Evolutionary conservation across 2,113 vertebrate genomes (phyloP), one percentile per base, ranked within the genome.

Genomic region (Psettodes erumei): DNA sequence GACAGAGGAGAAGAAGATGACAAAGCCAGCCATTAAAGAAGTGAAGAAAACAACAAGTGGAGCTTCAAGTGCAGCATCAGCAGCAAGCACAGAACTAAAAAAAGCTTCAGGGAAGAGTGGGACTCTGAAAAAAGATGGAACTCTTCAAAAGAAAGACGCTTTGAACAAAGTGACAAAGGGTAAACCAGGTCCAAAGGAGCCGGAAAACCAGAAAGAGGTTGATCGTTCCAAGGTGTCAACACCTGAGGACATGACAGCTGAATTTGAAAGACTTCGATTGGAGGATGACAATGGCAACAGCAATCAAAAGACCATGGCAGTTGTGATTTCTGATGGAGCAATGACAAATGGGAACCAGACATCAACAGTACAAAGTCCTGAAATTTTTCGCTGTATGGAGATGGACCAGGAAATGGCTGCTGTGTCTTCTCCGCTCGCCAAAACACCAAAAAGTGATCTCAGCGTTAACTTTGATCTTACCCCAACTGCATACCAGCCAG

Each of bases 381-480:
- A 95, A 25, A 88, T 66, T 4, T 78, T 89, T 61, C 87, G 65
- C n/a, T 69, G 63, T 12, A 7, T 25, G 42, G 86, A 2, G 6
- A 15, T 4, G 0, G 56, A 71, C 32, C 69, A 77, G 32, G 51
- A 75, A 12, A 16, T 56, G 1, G 79, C 86, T 3, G 84, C 87
- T 2, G 82, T 91, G 8, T 77, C 87, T 0, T 94, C 92, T 0
- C 89, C 94, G 0, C 2, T 91, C 2, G 75, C 77, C 32, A 94
- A 91, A 81, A 94, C 93, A 0, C 93, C 94, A 48, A 94, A 85
- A 85, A 94, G 90, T 5, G 93, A 95, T 18, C 91, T 87, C 56
- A 94, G 93, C 38, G 90, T 95, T 27, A 94, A 95, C 71, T 94
- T 95, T 9, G 94, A 95, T 48, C 88, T 95, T 7, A 94, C 92